phyloP scores from a whole-genome alignment of 2,113 vertebrate genomes.

The Merops nubicus region DNA sequence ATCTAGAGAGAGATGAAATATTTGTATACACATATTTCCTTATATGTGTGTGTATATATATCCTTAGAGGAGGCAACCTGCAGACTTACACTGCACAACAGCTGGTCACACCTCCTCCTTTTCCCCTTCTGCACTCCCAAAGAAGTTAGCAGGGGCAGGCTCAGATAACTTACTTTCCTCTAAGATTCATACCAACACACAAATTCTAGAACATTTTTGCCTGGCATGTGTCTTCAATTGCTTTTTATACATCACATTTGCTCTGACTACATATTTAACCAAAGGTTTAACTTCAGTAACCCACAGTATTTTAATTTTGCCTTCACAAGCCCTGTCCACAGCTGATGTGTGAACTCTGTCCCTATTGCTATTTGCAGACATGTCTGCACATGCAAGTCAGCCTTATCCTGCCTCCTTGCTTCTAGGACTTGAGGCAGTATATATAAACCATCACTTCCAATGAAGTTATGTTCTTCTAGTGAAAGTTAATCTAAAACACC shows the following conservation, averaged over 20 bases:
- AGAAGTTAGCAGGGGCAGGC: background rate
- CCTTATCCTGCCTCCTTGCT: background rate
- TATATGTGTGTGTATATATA: background rate
- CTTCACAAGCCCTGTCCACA: background rate
- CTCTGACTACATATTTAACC: background rate
- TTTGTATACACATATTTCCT: background rate
- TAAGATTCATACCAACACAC: background rate
- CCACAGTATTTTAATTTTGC: background rate
- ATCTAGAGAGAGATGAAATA: background rate
- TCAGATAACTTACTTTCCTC: background rate
- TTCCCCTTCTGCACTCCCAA: background rate
- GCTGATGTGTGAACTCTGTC: conserved; percentile 22
- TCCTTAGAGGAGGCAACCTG: background rate
- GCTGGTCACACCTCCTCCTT: background rate
- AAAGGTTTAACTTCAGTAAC: conserved; percentile 44
- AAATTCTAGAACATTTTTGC: background rate
- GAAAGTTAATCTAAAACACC: background rate
- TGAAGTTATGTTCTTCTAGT: background rate
- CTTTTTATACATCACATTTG: conserved; percentile 18
- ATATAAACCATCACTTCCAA: background rate
- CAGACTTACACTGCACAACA: background rate
- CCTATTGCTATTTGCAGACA: background rate
- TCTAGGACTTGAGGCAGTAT: background rate
- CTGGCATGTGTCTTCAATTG: background rate
- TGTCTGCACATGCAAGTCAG: background rate